Evolutionary conservation across 2,797 vertebrate species (phyloP), one percentile per base, ranked within the genome.

Genomic region (Danio jaintianensis): DNA sequence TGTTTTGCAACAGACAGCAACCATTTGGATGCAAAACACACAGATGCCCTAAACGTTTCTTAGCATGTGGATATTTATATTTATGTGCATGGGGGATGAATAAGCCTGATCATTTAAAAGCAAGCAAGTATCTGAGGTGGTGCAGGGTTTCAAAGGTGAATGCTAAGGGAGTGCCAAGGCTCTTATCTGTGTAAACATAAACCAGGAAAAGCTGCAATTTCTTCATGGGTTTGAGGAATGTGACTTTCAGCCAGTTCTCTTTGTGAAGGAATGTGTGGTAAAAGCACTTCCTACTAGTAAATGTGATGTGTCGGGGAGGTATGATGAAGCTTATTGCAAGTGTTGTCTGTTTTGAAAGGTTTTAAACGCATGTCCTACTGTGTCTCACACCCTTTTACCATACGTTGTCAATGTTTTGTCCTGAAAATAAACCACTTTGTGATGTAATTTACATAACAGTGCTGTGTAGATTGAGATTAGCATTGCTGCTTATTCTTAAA

Each of bases 391-490:
- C 15, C 6, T 15, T 43, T 76, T 7, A 18, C 52, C 52, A 47
- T 20, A 16, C 47, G 20, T 59, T 15, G 9, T 59, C 52, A 47
- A 4, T 69, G 42, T 55, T 76, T 42, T 20, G 29, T 42, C 29
- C 29, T 40, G 47, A 52, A 75, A 66, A 67, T 36, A 72, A 47
- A 15, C 43, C 7, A 64, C 61, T 29, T 58, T 64, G 56, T 45
- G 43, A 45, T 82, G 84, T 88, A 84, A 85, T 89, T 85, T 80
- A 66, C 52, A 52, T n/a, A 84, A 85, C 86, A 85, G 78, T 36
- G 75, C 15, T 61, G 53, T 75, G 53, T 82, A 78, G 83, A 85
- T 73, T 83, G 67, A 83, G 56, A 77, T 87, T 84, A 59, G 47
- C 70, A 52, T 67, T 48, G 22, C 79, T 82, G 71, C 82, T 71